Conservation (phyloP, 2,113 vertebrate genomes). For the Pteruthius melanotis region DNA sequence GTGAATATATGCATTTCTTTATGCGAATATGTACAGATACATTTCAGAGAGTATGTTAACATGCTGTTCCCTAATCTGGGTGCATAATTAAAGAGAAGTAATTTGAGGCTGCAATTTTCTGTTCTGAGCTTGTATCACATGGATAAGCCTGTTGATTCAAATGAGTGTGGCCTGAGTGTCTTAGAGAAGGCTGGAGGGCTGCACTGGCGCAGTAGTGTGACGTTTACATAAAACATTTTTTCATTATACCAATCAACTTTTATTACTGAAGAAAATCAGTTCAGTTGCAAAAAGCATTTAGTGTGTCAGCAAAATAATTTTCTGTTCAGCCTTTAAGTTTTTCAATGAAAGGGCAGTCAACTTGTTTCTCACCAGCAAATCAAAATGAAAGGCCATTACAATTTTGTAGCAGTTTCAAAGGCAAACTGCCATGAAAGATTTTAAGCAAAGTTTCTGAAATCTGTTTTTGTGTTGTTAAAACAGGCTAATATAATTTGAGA, state of each 20-base stretch:
- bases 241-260: slow-evolving; percentile 40
- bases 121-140: not conserved
- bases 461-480: not conserved
- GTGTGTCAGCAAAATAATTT: slow-evolving; percentile 39
- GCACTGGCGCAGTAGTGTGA: not conserved
- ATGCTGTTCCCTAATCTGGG: not conserved
- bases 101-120: not conserved
- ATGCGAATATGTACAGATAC: not conserved
- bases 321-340: slow-evolving; percentile 11
- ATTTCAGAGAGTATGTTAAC: not conserved
- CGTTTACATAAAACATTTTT: slow-evolving; percentile 3
- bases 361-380: slow-evolving; percentile 19
- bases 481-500: not conserved
- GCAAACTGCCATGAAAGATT: not conserved
- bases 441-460: slow-evolving; percentile 42
- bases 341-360: slow-evolving; percentile 7
- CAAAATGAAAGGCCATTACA: slow-evolving; percentile 37
- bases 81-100: not conserved
- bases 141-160: not conserved
- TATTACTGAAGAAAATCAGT: slow-evolving; percentile 32
- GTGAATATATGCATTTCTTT: not conserved
- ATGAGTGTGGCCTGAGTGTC: not conserved
- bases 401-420: slow-evolving; percentile 23
- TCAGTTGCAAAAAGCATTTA: not conserved
- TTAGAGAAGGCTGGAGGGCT: not conserved